Percentiles rank a stretch among this genome's conserved stretches.
Conservation (phyloP, 2,888 invertebrate species). For the Polydrusus cervinus region DNA sequence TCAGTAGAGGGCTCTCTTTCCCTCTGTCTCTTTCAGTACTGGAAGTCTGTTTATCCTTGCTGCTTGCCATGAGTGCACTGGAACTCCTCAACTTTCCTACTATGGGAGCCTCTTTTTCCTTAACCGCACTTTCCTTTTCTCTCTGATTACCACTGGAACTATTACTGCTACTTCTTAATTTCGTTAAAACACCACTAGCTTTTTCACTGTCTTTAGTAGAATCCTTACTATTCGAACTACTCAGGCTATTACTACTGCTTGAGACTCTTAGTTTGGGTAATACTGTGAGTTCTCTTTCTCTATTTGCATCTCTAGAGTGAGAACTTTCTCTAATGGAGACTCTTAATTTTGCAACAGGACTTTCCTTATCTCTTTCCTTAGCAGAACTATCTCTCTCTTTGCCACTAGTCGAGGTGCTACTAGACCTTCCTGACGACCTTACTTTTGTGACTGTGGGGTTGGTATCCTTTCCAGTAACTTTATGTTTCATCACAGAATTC, state of each 20-base stretch:
- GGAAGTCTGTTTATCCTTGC: conserved; percentile 25
- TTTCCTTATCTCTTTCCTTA: conserved; percentile 25
- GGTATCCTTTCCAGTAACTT: not conserved
- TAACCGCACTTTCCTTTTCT: conserved; percentile 40
- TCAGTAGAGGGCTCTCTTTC: conserved; percentile 3
- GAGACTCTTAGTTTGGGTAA: conserved; percentile 21
- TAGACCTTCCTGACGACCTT: conserved; percentile 1
- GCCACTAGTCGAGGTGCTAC: not conserved
- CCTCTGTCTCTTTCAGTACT: conserved; percentile 29
- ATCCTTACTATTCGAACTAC: conserved; percentile 71
- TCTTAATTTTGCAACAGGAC: conserved; percentile 32
- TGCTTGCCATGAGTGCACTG: conserved; percentile 12
- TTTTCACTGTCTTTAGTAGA: conserved; percentile 68
- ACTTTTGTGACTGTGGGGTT: not conserved
- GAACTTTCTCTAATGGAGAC: conserved; percentile 20
- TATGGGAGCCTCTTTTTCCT: conserved; percentile 48
- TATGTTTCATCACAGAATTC: conserved; percentile 3
- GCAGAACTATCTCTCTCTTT: not conserved
- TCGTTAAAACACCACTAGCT: not conserved
- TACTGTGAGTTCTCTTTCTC: conserved; percentile 25
- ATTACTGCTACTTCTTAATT: conserved; percentile 32
- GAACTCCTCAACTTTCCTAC: conserved; percentile 31
- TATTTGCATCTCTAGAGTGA: not conserved
- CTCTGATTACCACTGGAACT: conserved; percentile 5
- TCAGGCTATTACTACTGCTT: conserved; percentile 58